These are phyloP conservation scores for Hemitrygon akajei DNA, from an alignment of 2,797 vertebrate genomes.

Conservation along the genomic window DNA sequence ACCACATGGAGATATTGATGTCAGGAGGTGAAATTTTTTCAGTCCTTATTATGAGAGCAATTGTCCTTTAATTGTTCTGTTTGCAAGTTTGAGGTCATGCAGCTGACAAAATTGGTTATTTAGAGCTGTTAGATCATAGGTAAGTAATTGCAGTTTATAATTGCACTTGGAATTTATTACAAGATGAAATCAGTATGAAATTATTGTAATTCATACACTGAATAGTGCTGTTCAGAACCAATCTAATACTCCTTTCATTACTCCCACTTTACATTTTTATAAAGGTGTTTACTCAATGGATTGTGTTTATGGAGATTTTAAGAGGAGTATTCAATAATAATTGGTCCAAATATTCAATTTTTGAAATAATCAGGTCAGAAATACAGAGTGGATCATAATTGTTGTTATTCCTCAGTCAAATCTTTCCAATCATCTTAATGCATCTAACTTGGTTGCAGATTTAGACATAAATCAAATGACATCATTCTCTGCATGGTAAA, in stretches of 20 bases:
- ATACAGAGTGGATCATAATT: too few relatives aligned
- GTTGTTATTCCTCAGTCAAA: too few relatives aligned
- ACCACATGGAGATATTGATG: not conserved
- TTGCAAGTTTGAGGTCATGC: not conserved
- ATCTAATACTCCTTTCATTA: not conserved
- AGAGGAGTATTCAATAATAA: not conserved
- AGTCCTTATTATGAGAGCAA: not conserved
- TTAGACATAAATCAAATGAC: too few relatives aligned
- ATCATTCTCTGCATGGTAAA: too few relatives aligned
- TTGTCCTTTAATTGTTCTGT: conserved; percentile 2
- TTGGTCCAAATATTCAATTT: not conserved
- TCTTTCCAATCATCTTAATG: too few relatives aligned
- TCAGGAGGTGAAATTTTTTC: not conserved
- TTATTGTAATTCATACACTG: not conserved
- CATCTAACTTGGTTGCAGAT: too few relatives aligned
- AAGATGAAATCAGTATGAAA: not conserved
- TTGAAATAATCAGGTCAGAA: too few relatives aligned
- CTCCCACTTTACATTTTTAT: not conserved
- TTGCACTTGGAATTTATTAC: not conserved
- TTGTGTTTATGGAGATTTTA: not conserved
- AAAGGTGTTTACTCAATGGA: not conserved
- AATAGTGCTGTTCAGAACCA: not conserved
- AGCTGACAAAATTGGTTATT: not conserved
- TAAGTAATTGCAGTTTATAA: not conserved
- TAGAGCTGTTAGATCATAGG: too few relatives aligned